Percentiles rank a stretch among this genome's conserved stretches.
phyloP scores from a whole-genome alignment of 2,888 invertebrate genomes.

The Tachystola acroxantha region DNA sequence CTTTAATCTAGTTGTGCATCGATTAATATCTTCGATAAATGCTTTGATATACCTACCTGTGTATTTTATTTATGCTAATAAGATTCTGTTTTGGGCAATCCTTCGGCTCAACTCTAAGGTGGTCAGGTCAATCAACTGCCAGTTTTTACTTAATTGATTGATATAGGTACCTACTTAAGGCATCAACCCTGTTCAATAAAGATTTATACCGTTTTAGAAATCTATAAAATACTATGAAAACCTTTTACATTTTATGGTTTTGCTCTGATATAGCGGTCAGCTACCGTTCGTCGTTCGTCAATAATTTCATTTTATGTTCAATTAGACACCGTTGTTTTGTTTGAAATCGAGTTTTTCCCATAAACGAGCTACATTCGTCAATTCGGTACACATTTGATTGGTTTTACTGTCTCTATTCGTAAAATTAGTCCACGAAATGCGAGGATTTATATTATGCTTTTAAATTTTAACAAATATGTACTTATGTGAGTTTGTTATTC shows the following conservation, averaged over 20 bases:
- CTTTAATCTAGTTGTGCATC: too few species aligned
- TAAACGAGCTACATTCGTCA: conserved; percentile 38
- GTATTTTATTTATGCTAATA: too few species aligned
- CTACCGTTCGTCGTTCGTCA: conserved; percentile 39
- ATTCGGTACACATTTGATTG: conserved; percentile 37
- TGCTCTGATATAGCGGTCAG: conserved; percentile 20
- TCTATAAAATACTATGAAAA: conserved; percentile 16
- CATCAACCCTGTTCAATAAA: conserved; percentile 5
- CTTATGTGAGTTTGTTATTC: too few species aligned
- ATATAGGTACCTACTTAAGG: conserved; percentile 3
- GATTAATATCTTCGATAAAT: too few species aligned
- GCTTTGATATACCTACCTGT: too few species aligned
- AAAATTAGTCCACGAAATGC: conserved; percentile 32
- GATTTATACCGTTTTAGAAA: conserved; percentile 15
- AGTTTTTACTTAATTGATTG: conserved; percentile 2
- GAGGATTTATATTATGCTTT: too few species aligned
- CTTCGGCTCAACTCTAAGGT: too few species aligned
- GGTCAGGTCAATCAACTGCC: neutral
- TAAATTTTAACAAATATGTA: too few species aligned
- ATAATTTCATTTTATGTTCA: conserved; percentile 44
- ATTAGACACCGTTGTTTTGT: conserved; percentile 41
- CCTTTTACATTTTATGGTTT: conserved; percentile 20
- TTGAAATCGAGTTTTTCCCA: conserved; percentile 30
- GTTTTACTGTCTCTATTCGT: conserved; percentile 34
- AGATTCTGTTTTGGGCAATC: too few species aligned